Conservation (phyloP, 2,888 invertebrate species). For the Idaea aversata region DNA sequence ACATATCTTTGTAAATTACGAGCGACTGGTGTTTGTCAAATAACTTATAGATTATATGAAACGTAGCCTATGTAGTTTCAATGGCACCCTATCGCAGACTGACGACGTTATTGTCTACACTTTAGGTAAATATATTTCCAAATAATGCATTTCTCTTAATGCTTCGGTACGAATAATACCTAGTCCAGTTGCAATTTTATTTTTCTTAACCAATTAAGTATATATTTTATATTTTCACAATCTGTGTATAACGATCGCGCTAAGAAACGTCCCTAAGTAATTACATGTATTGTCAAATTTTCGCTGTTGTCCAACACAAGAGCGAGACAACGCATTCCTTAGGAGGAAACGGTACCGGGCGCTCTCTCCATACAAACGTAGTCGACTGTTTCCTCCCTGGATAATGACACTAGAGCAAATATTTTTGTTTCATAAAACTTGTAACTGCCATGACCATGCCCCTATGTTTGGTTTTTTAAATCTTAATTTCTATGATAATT, state of each 20-base stretch:
- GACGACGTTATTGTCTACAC: slow-evolving; percentile 49
- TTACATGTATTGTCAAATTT: background rate
- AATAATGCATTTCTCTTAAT: slow-evolving; percentile 67
- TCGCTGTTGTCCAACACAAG: background rate
- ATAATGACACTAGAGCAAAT: no score
- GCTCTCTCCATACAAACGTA: no score
- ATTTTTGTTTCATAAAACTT: no score
- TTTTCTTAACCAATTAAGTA: slow-evolving; percentile 42
- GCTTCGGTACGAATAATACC: slow-evolving; percentile 51
- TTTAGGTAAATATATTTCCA: slow-evolving; percentile 51
- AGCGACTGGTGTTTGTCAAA: slow-evolving; percentile 60
- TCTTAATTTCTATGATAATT: no score
- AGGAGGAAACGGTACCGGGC: no score
- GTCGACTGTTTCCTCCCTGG: no score
- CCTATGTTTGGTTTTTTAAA: no score
- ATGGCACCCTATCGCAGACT: slow-evolving; percentile 61
- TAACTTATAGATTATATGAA: slow-evolving; percentile 39
- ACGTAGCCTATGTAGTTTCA: slow-evolving; percentile 41
- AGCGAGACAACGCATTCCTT: background rate
- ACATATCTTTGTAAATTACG: slow-evolving; percentile 77
- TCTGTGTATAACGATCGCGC: slow-evolving; percentile 44
- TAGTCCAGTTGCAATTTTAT: slow-evolving; percentile 48
- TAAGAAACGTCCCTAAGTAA: background rate
- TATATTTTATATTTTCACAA: slow-evolving; percentile 61
- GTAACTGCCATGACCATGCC: no score